phyloP scores from a whole-genome alignment of 2,113 vertebrate species.

The Anoplopoma fimbria region DNA sequence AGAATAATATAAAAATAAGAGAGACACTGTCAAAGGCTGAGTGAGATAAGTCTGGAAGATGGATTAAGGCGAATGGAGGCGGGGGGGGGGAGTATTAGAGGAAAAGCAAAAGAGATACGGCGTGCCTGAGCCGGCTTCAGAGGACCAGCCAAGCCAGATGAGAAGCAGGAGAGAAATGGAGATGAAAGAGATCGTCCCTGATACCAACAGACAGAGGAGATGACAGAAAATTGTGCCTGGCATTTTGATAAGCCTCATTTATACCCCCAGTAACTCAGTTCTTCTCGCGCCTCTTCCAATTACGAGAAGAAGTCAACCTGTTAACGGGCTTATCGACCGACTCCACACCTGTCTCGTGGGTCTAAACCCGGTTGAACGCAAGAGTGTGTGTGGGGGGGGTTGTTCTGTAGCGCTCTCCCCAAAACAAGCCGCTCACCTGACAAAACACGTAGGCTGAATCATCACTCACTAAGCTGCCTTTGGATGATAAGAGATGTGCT shows the following conservation, averaged over 20 bases:
- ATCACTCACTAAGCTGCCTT: constrained; percentile 31
- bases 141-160: constrained; percentile 48
- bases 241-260: constrained; percentile 74
- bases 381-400: neutral
- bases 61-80: constrained; percentile 35
- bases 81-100: constrained; percentile 11
- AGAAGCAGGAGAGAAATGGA: constrained; percentile 49
- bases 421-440: constrained; percentile 41
- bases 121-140: constrained; percentile 53
- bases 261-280: constrained; percentile 58
- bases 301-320: constrained; percentile 19
- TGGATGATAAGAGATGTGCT: neutral
- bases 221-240: constrained; percentile 58
- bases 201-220: constrained; percentile 53
- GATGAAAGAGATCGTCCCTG: constrained; percentile 63
- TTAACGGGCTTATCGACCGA: constrained; percentile 51
- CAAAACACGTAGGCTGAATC: constrained; percentile 49
- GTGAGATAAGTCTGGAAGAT: constrained; percentile 61
- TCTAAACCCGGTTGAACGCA: constrained; percentile 47
- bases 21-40: constrained; percentile 55
- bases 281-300: constrained; percentile 16
- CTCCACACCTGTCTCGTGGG: constrained; percentile 40
- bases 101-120: constrained; percentile 36
- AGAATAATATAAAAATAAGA: constrained; percentile 67
- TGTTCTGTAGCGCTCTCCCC: constrained; percentile 7